Percentiles rank a stretch among this genome's conserved stretches.
Evolutionary conservation across 1,140 invertebrate genomes (phyloP).

Genomic region (Palaemon carinicauda): DNA sequence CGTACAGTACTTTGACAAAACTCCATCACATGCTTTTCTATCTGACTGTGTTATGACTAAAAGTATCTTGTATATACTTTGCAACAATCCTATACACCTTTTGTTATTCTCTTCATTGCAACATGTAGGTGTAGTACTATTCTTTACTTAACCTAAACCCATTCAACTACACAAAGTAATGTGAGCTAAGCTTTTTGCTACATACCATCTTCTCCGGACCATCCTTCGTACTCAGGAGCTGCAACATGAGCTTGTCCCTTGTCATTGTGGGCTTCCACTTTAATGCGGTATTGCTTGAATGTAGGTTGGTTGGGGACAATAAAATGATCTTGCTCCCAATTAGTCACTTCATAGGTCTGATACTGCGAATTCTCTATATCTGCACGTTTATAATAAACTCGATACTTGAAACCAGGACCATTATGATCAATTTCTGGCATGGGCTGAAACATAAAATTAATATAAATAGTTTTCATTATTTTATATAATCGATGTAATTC

Average conservation of each 20-base stretch:
- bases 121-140: too few relatives aligned
- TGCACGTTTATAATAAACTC: constrained; percentile 84
- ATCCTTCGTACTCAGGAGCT: constrained; percentile 84
- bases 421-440: constrained; percentile 98
- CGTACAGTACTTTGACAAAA: too few relatives aligned
- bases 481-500: background rate
- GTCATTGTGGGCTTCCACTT: constrained; percentile 91
- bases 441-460: constrained; percentile 68
- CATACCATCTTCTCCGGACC: constrained; percentile 90
- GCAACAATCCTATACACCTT: too few relatives aligned
- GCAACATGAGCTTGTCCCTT: constrained; percentile 86
- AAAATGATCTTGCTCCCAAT: constrained; percentile 77
- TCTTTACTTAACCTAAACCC: too few relatives aligned
- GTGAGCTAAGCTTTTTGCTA: background rate
- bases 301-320: constrained; percentile 86
- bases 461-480: background rate
- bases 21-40: too few relatives aligned
- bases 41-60: too few relatives aligned
- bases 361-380: constrained; percentile 78
- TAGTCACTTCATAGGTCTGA: constrained; percentile 76
- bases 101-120: too few relatives aligned
- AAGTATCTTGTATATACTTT: too few relatives aligned
- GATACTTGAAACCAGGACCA: constrained; percentile 90
- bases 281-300: constrained; percentile 89
- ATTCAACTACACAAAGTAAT: background rate